A percentile compares a stretch with the other conserved stretches of the same genome.
Evolutionary conservation across 2,797 vertebrate species (phyloP).

Genomic region (Toxotes lorentzi): DNA sequence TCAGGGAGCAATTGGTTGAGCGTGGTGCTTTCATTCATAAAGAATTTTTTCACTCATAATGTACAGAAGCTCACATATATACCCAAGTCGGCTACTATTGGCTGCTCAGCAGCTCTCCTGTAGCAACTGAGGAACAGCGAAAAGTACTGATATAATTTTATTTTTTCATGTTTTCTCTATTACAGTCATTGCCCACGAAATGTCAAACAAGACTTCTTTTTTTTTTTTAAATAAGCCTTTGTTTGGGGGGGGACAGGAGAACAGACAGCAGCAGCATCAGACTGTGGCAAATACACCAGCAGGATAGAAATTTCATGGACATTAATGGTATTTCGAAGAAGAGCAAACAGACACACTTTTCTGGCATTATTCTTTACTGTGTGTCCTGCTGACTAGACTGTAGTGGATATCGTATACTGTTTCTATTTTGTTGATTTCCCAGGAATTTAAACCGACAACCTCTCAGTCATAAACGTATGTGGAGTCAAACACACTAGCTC

Average conservation of each 20-base stretch:
- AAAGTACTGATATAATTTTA: background rate
- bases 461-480: background rate
- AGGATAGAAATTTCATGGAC: slow-evolving; percentile 16
- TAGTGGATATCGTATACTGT: background rate
- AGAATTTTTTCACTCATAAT: slow-evolving; percentile 12
- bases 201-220: slow-evolving; percentile 6
- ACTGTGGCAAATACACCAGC: slow-evolving; percentile 22
- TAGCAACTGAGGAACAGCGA: slow-evolving; percentile 22
- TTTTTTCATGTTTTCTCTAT: slow-evolving; percentile 11
- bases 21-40: background rate
- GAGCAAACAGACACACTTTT: slow-evolving; percentile 10
- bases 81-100: slow-evolving; percentile 8
- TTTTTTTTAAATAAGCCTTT: background rate
- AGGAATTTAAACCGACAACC: background rate
- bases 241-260: background rate
- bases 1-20: background rate
- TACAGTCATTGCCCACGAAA: background rate
- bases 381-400: slow-evolving; percentile 10
- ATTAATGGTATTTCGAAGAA: slow-evolving; percentile 11
- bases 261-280: slow-evolving; percentile 11
- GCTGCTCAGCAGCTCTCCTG: slow-evolving; percentile 9
- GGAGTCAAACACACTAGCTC: background rate
- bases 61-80: slow-evolving; percentile 2
- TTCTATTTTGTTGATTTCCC: background rate
- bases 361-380: background rate